Base-by-base conservation (phyloP, 2,888 invertebrate genomes). In the Philereme vetulata region DNA sequence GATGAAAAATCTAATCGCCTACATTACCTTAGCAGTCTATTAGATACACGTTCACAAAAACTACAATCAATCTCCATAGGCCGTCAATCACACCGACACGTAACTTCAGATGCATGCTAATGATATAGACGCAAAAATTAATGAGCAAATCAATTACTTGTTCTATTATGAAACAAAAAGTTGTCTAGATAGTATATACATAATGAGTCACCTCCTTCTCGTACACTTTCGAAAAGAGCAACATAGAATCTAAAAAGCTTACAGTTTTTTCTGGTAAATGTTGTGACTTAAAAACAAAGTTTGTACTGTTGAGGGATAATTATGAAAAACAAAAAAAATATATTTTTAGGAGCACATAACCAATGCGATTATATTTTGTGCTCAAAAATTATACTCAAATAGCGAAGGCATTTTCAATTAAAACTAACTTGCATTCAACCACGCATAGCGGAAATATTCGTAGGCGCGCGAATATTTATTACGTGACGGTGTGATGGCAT, bases 1-100 rank as follows among this genome's bases (percentile, higher is more conserved):
- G 84, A 85, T 87, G 81, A 85, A 86, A 84, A 81, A 59, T 59
- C 75, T 80, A 83, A 81, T 77, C 72, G 71, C 72, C 83, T 86
- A 86, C 75, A 66, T 82, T 85, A 81, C 72, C 71, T 82, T 76
- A 83, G 84, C 88, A 90, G 88, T 90, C 87, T 88, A 90, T 87
- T 77, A 75, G 52, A 66, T 62, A 66, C 66, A 68, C 64, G 56
- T 66, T 58, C 68, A 68, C 66, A 66, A 80, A 70, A 78, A 77
- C 84, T 86, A 87, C 68, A 53, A 66, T 56, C 78, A 76, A 79
- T 72, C 70, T 71, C 75, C 71, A 67, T 72, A 74, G 76, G 67
- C 77, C 73, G 64, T 66, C 74, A 74, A 60, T 77, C 62, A 77
- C 77, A 83, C 78, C 77, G 69, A 65, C 75, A 67, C 68, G 66